Evolutionary conservation across 2,888 invertebrate genomes (phyloP).

Genomic region (Eudasyphora cyanicolor): DNA sequence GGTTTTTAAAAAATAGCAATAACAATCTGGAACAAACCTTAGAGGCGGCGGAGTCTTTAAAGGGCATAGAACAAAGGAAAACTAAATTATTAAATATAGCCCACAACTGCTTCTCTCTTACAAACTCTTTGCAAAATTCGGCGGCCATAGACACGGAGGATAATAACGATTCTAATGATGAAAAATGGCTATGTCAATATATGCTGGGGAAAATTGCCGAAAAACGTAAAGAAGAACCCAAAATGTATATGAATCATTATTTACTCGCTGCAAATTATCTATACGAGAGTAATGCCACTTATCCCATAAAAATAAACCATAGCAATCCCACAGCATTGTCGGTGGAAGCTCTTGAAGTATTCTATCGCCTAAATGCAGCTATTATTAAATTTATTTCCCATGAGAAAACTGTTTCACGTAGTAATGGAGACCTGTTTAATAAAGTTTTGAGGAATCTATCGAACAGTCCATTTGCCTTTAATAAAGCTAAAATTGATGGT

Average conservation of each 20-base stretch:
- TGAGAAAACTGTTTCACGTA: constrained; percentile 84
- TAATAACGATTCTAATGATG: constrained; percentile 84
- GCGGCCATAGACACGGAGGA: constrained; percentile 62
- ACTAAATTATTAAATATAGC: constrained; percentile 90
- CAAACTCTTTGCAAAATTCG: constrained; percentile 82
- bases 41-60: too few species aligned
- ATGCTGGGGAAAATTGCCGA: constrained; percentile 98
- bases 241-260: constrained; percentile 89
- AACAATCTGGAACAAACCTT: neutral
- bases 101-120: constrained; percentile 88
- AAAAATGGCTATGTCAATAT: constrained; percentile 95
- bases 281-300: constrained; percentile 89
- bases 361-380: constrained; percentile 92
- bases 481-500: constrained; percentile 79
- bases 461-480: constrained; percentile 81
- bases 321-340: constrained; percentile 90
- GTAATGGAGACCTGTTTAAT: constrained; percentile 83
- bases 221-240: constrained; percentile 88
- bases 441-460: constrained; percentile 79
- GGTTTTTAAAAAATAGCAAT: constrained; percentile 82
- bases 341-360: constrained; percentile 93
- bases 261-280: constrained; percentile 88
- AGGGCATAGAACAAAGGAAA: constrained; percentile 85
- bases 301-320: constrained; percentile 93
- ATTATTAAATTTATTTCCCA: constrained; percentile 92